Conservation (phyloP, 23 tunicate genomes). For the Clavelina lepadiformis region DNA sequence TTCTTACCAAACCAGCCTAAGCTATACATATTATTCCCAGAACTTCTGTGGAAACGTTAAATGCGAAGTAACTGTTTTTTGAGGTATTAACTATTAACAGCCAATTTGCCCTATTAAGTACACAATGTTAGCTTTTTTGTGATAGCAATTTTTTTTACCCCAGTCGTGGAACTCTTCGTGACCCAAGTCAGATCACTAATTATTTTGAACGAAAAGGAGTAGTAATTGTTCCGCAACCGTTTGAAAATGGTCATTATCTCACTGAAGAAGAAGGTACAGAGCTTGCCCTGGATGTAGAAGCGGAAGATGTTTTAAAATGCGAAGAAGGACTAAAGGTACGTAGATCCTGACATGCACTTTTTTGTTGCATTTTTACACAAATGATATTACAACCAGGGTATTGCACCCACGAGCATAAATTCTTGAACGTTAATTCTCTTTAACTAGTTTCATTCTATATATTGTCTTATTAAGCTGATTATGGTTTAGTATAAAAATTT, state of each 20-base stretch:
- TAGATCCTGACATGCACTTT: too few relatives aligned
- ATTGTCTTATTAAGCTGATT: too few relatives aligned
- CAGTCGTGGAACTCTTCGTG: conserved; percentile 9
- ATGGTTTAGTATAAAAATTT: too few relatives aligned
- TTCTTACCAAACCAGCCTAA: too few relatives aligned
- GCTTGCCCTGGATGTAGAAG: conserved; percentile 17
- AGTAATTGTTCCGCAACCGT: conserved; percentile 1
- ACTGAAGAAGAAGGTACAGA: conserved; percentile 25
- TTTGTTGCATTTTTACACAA: too few relatives aligned
- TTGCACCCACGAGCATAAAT: background rate
- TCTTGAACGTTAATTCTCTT: conserved; percentile 1
- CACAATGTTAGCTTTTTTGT: background rate
- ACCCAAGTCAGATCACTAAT: background rate
- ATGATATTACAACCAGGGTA: too few relatives aligned
- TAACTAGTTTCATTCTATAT: background rate
- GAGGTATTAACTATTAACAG: too few relatives aligned
- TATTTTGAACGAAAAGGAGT: conserved; percentile 21
- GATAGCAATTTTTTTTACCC: background rate
- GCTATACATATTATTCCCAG: too few relatives aligned
- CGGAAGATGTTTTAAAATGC: conserved; percentile 9
- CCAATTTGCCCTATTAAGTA: background rate
- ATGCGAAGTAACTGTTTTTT: too few relatives aligned
- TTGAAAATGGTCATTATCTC: conserved; percentile 1
- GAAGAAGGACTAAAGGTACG: conserved; percentile 8
- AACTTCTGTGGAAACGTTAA: too few relatives aligned